phyloP scores from a whole-genome alignment of 2,113 vertebrate genomes.

The Dicerorhinus sumatrensis region DNA sequence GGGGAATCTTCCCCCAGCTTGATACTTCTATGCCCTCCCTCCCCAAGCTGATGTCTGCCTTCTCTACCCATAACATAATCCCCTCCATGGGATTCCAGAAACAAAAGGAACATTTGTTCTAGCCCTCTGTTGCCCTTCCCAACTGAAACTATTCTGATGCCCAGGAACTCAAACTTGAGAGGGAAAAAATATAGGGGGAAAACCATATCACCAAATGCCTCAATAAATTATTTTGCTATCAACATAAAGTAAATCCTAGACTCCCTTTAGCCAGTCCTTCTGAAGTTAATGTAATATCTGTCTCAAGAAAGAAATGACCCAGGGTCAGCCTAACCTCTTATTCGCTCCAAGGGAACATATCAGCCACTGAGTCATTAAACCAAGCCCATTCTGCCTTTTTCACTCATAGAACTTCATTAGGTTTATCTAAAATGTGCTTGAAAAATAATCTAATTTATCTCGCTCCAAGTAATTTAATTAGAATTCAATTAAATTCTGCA shows the following conservation, averaged over 20 bases:
- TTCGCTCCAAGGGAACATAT: background rate
- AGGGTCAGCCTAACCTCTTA: background rate
- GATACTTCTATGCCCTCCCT: background rate
- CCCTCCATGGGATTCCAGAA: background rate
- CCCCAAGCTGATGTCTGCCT: background rate
- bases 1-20: background rate
- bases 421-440: constrained; percentile 64
- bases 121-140: background rate
- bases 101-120: background rate
- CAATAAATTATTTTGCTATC: constrained; percentile 32
- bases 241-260: background rate
- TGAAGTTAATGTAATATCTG: constrained; percentile 28
- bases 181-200: background rate
- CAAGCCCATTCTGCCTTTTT: constrained; percentile 33
- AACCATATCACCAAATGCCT: background rate
- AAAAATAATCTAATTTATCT: constrained; percentile 75
- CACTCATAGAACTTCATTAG: background rate
- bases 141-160: background rate
- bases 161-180: background rate
- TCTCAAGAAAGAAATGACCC: background rate
- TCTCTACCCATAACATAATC: background rate
- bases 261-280: background rate
- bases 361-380: background rate
- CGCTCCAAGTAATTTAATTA: constrained; percentile 71
- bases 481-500: constrained; percentile 67